A percentile compares a stretch with the other conserved stretches of the same genome.
phyloP scores from a whole-genome alignment of 1,140 invertebrate genomes.

The Polypedilum vanderplanki region DNA sequence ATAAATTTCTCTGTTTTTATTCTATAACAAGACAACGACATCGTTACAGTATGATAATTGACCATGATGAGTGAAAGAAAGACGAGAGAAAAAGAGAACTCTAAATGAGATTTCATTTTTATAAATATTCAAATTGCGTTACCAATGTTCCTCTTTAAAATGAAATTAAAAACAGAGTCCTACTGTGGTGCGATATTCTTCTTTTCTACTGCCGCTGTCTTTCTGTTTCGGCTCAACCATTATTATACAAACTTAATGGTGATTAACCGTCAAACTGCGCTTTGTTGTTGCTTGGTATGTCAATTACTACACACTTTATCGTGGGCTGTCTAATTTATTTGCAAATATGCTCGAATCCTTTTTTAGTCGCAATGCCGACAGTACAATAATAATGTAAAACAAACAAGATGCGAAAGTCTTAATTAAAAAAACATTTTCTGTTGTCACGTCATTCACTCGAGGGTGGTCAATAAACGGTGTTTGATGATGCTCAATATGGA shows the following conservation, averaged over 20 bases:
- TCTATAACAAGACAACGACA: constrained; percentile 7
- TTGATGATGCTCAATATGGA: not conserved
- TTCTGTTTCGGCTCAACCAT: not conserved
- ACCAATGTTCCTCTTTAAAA: constrained; percentile 23
- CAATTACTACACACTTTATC: not conserved
- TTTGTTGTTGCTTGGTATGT: not conserved
- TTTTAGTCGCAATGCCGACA: not conserved
- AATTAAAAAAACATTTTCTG: constrained; percentile 19
- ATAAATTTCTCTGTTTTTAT: not conserved
- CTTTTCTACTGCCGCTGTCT: not conserved
- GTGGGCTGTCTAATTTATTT: constrained; percentile 11
- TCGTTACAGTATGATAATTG: constrained; percentile 7
- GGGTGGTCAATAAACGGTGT: not conserved
- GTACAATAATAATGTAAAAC: not conserved
- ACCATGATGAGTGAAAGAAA: not conserved
- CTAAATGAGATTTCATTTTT: not conserved
- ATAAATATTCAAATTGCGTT: constrained; percentile 27
- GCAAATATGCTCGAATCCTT: not conserved
- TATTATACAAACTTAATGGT: constrained; percentile 19
- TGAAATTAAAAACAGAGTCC: constrained; percentile 16
- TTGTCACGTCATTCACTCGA: not conserved
- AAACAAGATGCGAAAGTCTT: not conserved
- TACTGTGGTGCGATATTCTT: not conserved
- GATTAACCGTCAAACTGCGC: constrained; percentile 21
- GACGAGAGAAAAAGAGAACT: not conserved